Evolutionary conservation across 2,797 vertebrate species (phyloP), one percentile per base, ranked within the genome.

Genomic region (Chelonia mydas): DNA sequence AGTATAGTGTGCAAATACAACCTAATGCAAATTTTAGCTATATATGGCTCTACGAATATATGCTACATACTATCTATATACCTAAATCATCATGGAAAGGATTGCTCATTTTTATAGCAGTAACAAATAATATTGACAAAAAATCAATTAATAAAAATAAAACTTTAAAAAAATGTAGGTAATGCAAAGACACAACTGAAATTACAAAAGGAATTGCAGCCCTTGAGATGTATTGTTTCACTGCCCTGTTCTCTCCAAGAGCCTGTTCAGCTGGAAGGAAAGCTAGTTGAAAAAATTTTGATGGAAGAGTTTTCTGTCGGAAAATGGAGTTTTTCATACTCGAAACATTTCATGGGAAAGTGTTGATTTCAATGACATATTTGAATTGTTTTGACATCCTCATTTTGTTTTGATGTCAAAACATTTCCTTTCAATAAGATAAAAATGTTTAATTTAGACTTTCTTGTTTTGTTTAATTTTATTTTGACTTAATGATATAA

Each of bases 41-140:
- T 72, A 49, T 93, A 25, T 21, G 17, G 55, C 19, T 87, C 82
- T 77, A 77, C 50, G 90, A 49, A 91, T 92, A 88, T 1, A 28
- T 83, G n/a, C 76, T 80, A 21, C 23, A 49, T 76, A 25, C 37
- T 54, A 41, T 86, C 81, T 77, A 87, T 55, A 68, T 94, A 57
- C 72, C 37, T 61, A 95, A 95, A 90, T 86, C 9, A 86, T 93
- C 17, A 7, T 65, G 61, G 76, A 51, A 93, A 96, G 89, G 15
- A 87, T 81, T 74, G 8, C 45, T 95, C 92, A 53, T 33, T 95
- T 95, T 94, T 90, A 93, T 84, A 51, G 78, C 28, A 85, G 41
- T 49, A 92, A 55, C 77, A 95, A 96, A 90, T 90, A 97, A 87
- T 6, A 37, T 81, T 95, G 82, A 25, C 17, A 89, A 93, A 61